Base-by-base conservation (phyloP, 2,113 vertebrate genomes). In the Piprites chloris region DNA sequence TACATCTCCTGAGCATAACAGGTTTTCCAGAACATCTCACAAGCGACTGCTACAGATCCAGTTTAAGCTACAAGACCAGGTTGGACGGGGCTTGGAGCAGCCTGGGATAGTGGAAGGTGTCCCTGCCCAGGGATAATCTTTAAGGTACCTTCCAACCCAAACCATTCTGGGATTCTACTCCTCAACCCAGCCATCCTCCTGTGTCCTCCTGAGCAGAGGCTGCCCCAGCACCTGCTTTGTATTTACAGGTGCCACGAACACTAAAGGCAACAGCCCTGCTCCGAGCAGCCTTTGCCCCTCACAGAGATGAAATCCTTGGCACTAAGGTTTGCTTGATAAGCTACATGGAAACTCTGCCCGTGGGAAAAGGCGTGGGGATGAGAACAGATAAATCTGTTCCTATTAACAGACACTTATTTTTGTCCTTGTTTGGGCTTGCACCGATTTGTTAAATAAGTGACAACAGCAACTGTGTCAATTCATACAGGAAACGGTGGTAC, bases 401-500 rank as follows among this genome's bases (percentile, higher is more conserved):
- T 52, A 95, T 93, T 84, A 95, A 85, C 87, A 97, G 93, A 87
- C 82, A 17, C 77, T 96, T 96, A 94, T 97, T 96, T 96, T 90
- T 90, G 91, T 92, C 92, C 87, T 93, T 97, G 95, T 96, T 96
- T 95, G 95, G 92, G 85, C 93, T 96, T 94, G 92, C 95, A 94
- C 92, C 11, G 15, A 87, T 95, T 94, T 77, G 74, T 90, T 85
- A 93, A 91, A 88, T 73, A 91, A 96, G 87, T 49, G 71, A 88
- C 93, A 96, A 94, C 94, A 93, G 95, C 92, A 96, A 96, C 93
- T 94, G 94, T 95, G 95, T 91, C 94, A 91, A 85, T 87, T 79
- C 78, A 85, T 20, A 50, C 65, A 96, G 91, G 90, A 91, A 96
- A 71, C 1, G 39, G 84, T 55, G 77, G 62, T 14, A 89, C 78